Evolutionary conservation across 1,140 invertebrate species (phyloP), one percentile per base, ranked within the genome.

Genomic region (Pteromalus puparum): DNA sequence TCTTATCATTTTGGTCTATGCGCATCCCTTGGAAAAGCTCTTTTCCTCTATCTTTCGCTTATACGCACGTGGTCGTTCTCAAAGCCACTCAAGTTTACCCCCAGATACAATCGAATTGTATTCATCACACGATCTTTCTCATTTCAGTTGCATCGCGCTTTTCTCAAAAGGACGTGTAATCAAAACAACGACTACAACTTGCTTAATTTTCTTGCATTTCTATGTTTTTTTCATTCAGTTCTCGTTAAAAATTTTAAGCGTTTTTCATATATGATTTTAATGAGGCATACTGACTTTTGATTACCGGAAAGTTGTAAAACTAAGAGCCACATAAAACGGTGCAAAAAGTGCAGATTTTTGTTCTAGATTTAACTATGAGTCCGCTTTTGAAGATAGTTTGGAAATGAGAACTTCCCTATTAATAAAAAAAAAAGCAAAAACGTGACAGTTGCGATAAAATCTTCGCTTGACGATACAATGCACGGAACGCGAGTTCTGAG

Each of bases 401-500:
- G 12, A 61, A 73, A 65, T 61, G 26, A 53, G 46, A 75, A 24
- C 18, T n/a, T 24, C 5, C 77, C 48, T 77, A 65, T 42, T 38
- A 61, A 42, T n/a, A 72, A 13, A 65, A 79, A 34, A 48, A 72
- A 61, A 24, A 21, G 15, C 18, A 61, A 61, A 61, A 61, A 61
- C 3, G 13, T 53, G 48, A 53, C 21, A 61, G 53, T 7, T 61
- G 18, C 15, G 38, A 78, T 48, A 70, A 72, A 73, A 38, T 21
- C 48, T 83, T 18, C n/a, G 34, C 67, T 68, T 30, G 26, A 24
- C 18, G 26, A 83, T 18, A n/a, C 53, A 15, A 5, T 73, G 12
- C 7, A 80, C 10, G 6, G 13, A 74, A 81, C 81, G 13, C n/a
- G 73, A 85, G 15, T 70, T 70, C 48, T 81, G 26, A 85, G 46